Conservation (phyloP, 92 coral and sea anemone genomes). For the Desmophyllum pertusum region DNA sequence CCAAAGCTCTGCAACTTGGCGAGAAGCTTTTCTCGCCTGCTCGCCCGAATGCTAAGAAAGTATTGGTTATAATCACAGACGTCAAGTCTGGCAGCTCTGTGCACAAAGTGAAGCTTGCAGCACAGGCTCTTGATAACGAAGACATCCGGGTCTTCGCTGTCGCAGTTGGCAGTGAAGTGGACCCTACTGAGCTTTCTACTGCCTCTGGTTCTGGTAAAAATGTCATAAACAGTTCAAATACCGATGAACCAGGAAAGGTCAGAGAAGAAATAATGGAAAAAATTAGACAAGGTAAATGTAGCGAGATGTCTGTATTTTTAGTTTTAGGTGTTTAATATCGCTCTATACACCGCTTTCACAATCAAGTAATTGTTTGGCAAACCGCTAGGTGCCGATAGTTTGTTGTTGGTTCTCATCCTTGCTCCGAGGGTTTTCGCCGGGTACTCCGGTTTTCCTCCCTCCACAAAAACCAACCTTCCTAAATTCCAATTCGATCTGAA, state of each 20-base stretch:
- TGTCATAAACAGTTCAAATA: constrained; percentile 24
- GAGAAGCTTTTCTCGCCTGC: constrained; percentile 25
- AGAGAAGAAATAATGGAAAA: constrained; percentile 50
- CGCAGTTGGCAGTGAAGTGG: constrained; percentile 68
- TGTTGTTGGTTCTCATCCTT: too few relatives aligned
- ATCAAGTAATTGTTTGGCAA: not conserved
- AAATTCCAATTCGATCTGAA: too few relatives aligned
- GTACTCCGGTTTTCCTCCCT: too few relatives aligned
- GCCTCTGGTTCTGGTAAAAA: constrained; percentile 4
- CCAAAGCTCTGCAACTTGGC: constrained; percentile 46
- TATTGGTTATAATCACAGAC: constrained; percentile 86
- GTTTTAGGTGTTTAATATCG: not conserved
- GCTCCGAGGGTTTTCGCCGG: too few relatives aligned
- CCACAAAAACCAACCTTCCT: too few relatives aligned
- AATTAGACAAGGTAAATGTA: constrained; percentile 42
- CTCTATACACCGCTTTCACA: not conserved
- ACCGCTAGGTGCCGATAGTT: not conserved
- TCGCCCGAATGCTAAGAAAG: constrained; percentile 81
- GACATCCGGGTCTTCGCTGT: constrained; percentile 78
- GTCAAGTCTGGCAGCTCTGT: constrained; percentile 70
- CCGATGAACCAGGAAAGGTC: constrained; percentile 60
- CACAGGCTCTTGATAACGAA: constrained; percentile 57
- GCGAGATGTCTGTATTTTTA: not conserved
- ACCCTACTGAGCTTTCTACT: constrained; percentile 52
- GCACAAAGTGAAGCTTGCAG: constrained; percentile 60